A percentile compares a stretch with the other conserved stretches of the same genome.
phyloP scores from a whole-genome alignment of 1,140 invertebrate genomes.

The Streblospio benedicti region DNA sequence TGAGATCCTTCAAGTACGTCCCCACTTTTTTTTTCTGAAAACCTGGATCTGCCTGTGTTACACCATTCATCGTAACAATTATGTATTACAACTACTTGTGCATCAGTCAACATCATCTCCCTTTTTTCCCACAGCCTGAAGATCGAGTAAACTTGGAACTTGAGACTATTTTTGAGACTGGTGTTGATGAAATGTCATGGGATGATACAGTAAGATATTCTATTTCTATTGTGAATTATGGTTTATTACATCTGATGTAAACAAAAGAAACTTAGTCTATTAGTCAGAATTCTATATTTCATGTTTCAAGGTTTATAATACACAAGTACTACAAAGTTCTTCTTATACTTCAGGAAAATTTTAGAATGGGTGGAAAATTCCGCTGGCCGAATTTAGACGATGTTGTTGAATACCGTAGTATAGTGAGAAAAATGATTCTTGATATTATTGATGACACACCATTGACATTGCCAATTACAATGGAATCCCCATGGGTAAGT shows the following conservation, averaged over 20 bases:
- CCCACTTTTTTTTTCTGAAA: too few species aligned
- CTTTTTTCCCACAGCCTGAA: constrained; percentile 26
- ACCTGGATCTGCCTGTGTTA: too few species aligned
- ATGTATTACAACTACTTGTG: too few species aligned
- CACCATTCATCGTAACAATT: too few species aligned
- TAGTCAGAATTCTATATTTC: too few species aligned
- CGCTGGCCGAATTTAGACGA: constrained; percentile 40
- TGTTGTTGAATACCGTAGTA: constrained; percentile 36
- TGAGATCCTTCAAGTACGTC: too few species aligned
- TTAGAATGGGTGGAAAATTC: constrained; percentile 42
- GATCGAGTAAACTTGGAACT: constrained; percentile 38
- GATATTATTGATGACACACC: constrained; percentile 40
- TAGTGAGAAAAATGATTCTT: constrained; percentile 35
- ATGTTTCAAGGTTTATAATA: too few species aligned
- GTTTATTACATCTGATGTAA: too few species aligned
- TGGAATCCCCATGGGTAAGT: constrained; percentile 39
- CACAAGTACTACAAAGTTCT: too few species aligned
- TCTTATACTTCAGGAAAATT: constrained; percentile 34
- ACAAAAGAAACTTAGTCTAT: too few species aligned
- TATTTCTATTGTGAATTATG: too few species aligned
- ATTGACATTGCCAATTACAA: constrained; percentile 40
- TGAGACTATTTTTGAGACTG: constrained; percentile 47
- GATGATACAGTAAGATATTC: constrained; percentile 41
- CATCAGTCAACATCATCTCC: too few species aligned
- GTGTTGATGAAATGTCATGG: constrained; percentile 48